Percentiles rank a stretch among this genome's conserved stretches.
These are phyloP conservation scores for Python bivittatus DNA, from an alignment of 2,113 vertebrate genomes.

Conservation along the genomic window DNA sequence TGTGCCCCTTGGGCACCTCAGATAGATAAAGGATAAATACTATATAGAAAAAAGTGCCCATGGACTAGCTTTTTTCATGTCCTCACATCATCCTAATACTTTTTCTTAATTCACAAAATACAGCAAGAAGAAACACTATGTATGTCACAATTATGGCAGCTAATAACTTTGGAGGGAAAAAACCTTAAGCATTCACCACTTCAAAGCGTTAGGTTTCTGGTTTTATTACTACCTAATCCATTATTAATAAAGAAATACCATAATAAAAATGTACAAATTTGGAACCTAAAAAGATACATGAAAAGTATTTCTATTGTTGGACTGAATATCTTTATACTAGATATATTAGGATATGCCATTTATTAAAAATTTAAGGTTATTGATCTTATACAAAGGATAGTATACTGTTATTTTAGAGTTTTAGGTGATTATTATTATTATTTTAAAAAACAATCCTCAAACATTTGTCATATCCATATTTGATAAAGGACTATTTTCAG, in stretches of 20 bases:
- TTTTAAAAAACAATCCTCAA: neutral
- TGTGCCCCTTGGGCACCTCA: neutral
- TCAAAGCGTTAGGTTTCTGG: neutral
- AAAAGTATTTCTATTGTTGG: neutral
- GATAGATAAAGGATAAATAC: neutral
- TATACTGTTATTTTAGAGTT: neutral
- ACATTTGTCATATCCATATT: constrained; percentile 1
- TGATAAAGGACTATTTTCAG: neutral
- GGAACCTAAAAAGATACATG: neutral
- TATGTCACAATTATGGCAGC: neutral
- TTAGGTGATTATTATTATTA: neutral
- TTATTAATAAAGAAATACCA: neutral
- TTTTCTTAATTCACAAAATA: neutral
- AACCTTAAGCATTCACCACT: neutral
- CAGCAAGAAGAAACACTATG: neutral
- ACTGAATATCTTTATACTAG: neutral
- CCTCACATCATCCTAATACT: neutral
- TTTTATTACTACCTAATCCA: neutral
- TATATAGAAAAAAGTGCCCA: neutral
- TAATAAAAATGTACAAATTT: neutral
- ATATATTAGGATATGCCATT: neutral
- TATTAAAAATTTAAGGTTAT: neutral
- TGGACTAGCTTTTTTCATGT: neutral
- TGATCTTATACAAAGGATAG: neutral
- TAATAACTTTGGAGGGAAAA: neutral